A percentile compares a stretch with the other conserved stretches of the same genome.
Conservation (phyloP, 2,888 invertebrate species). For the Alloplasta piceator region DNA sequence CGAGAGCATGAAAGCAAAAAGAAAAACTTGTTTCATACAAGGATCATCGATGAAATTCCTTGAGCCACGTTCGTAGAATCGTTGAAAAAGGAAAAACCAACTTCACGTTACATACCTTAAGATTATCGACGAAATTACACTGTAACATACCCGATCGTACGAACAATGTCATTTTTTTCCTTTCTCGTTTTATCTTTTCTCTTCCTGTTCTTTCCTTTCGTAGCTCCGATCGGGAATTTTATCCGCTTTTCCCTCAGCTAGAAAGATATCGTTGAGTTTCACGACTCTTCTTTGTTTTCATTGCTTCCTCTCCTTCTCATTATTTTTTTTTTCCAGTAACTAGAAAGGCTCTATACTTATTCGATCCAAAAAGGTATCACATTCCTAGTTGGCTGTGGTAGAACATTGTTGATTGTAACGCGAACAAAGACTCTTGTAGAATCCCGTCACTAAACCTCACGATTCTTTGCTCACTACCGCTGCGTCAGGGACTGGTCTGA, state of each 20-base stretch:
- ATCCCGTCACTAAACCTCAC: slow-evolving; percentile 78
- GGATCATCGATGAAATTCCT: slow-evolving; percentile 62
- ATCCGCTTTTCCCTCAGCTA: slow-evolving; percentile 40
- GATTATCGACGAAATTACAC: slow-evolving; percentile 60
- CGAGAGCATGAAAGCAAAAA: slow-evolving; percentile 23
- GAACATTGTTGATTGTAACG: slow-evolving; percentile 75
- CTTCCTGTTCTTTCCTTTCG: slow-evolving; percentile 19
- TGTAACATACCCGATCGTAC: slow-evolving; percentile 55
- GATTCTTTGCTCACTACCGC: slow-evolving; percentile 80
- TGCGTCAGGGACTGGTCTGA: slow-evolving; percentile 81
- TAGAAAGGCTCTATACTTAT: slow-evolving; percentile 74
- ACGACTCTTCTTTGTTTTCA: slow-evolving; percentile 29
- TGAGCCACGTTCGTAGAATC: slow-evolving; percentile 33
- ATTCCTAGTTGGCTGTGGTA: slow-evolving; percentile 78
- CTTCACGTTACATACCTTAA: slow-evolving; percentile 41
- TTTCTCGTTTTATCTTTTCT: slow-evolving; percentile 10
- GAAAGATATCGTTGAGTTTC: slow-evolving; percentile 43
- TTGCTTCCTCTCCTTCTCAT: slow-evolving; percentile 3
- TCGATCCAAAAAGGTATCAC: slow-evolving; percentile 77
- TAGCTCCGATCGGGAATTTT: slow-evolving; percentile 33
- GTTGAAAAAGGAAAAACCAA: slow-evolving; percentile 29
- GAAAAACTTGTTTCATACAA: slow-evolving; percentile 58
- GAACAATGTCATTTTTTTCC: slow-evolving; percentile 58
- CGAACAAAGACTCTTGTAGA: slow-evolving; percentile 74
- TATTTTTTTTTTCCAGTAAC: slow-evolving; percentile 63